phyloP scores from a whole-genome alignment of 2,888 invertebrate genomes.

The Gibbula magus region DNA sequence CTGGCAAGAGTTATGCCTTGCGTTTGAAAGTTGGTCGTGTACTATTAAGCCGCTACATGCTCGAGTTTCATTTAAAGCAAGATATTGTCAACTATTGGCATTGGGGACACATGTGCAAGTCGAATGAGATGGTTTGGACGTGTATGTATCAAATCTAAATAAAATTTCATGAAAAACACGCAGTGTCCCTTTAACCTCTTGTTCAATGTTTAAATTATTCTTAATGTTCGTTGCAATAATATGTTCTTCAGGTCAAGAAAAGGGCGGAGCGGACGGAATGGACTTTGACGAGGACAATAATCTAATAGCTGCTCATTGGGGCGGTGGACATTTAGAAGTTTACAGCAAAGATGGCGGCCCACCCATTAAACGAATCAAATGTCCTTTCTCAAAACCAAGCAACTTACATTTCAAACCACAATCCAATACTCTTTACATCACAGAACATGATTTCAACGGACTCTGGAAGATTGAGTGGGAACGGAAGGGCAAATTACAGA shows the following conservation, averaged over 20 bases:
- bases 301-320: conserved; percentile 70
- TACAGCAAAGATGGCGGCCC: conserved; percentile 62
- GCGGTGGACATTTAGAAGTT: conserved; percentile 66
- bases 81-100: too few species aligned
- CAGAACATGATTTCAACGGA: conserved; percentile 67
- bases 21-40: too few species aligned
- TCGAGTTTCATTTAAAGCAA: too few species aligned
- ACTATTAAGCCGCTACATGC: too few species aligned
- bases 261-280: conserved; percentile 72
- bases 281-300: conserved; percentile 70
- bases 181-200: too few species aligned
- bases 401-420: conserved; percentile 68
- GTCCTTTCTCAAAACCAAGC: conserved; percentile 65
- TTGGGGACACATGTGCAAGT: too few species aligned
- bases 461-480: conserved; percentile 71
- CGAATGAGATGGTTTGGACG: too few species aligned
- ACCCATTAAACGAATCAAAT: conserved; percentile 61
- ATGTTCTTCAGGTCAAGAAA: conserved; percentile 52
- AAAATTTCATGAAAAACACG: too few species aligned
- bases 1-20: too few species aligned
- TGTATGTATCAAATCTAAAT: too few species aligned
- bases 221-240: too few species aligned
- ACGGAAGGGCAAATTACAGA: conserved; percentile 63
- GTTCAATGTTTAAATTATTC: too few species aligned
- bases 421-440: conserved; percentile 64